Evolutionary conservation across 2,113 vertebrate species (phyloP), one percentile per base, ranked within the genome.

Genomic region (Pelodiscus sinensis): DNA sequence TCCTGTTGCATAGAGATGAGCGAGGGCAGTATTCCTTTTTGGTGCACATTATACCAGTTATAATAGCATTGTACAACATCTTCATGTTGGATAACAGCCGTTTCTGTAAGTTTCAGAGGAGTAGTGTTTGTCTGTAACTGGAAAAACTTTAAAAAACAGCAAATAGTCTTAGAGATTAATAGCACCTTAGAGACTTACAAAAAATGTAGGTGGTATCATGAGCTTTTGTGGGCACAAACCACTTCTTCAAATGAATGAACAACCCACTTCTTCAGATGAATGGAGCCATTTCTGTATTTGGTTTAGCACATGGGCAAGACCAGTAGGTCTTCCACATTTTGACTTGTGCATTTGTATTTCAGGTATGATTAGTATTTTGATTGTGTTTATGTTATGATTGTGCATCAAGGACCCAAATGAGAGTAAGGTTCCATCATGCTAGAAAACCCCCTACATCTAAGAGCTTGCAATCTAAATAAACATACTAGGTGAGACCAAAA

Each of bases 301-400:
- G 75, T 4, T 22, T 90, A 90, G 78, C 80, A 13, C 79, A 1
- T 1, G 57, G 50, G 16, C 44, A 81, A 81, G 8, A 85, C 50
- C 21, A 90, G 71, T 75, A 85, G 11, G 2, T 3, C 27, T 92
- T 91, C 79, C 73, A 90, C 10, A 65, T 80, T 80, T 56, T 92
- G 58, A 12, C 35, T 73, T 21, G 44, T 52, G 4, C 5, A 24
- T 93, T 81, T 83, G 13, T 1, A 29, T 71, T 91, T 90, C 82
- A 84, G 54, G 78, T 57, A 14, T 35, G 25, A 21, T 25, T 27
- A 31, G n/a, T 27, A 62, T 44, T 44, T 44, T 44, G 44, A 44
- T 44, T 44, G 44, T 44, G 44, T 44, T 44, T 44, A 6, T 44
- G 44, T 44, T n/a, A 8, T 29, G 35, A 1, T 13, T n/a, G 1